phyloP scores from a whole-genome alignment of 2,797 vertebrate genomes.

The Pelochelys cantorii region DNA sequence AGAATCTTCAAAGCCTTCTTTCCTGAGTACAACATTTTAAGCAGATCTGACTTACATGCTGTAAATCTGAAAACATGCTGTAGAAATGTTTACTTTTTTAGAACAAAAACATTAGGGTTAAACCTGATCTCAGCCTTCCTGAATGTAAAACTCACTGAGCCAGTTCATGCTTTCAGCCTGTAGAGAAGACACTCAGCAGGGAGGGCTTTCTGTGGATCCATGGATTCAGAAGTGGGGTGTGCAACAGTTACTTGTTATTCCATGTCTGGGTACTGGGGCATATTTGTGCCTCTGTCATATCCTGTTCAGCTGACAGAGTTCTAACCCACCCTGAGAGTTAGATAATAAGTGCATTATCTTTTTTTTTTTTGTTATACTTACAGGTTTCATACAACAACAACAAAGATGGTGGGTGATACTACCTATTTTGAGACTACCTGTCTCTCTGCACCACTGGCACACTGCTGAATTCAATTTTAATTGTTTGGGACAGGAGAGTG shows the following conservation, averaged over 20 bases:
- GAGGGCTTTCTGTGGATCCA: neutral
- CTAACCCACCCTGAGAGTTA: too few species aligned
- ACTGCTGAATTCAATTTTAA: constrained; percentile 50
- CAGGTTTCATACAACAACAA: neutral
- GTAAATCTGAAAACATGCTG: neutral
- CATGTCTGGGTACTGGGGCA: neutral
- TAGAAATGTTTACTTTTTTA: neutral
- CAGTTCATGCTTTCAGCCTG: neutral
- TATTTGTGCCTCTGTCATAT: neutral
- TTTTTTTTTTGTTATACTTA: neutral
- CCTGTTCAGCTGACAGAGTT: neutral
- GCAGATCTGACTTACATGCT: neutral
- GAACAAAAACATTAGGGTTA: neutral
- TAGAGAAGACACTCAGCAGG: neutral
- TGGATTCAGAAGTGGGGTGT: neutral
- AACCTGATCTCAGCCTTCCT: neutral
- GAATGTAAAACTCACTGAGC: neutral
- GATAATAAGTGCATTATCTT: neutral
- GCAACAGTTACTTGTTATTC: neutral
- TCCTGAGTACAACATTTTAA: neutral
- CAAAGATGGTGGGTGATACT: neutral
- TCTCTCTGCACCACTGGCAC: neutral
- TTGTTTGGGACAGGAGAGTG: constrained; percentile 54
- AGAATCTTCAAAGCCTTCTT: neutral
- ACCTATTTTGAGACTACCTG: neutral